Percentiles rank a stretch among this genome's conserved stretches.
Evolutionary conservation across 2,797 vertebrate genomes (phyloP).

Genomic region (Chaenodraco wilsoni): DNA sequence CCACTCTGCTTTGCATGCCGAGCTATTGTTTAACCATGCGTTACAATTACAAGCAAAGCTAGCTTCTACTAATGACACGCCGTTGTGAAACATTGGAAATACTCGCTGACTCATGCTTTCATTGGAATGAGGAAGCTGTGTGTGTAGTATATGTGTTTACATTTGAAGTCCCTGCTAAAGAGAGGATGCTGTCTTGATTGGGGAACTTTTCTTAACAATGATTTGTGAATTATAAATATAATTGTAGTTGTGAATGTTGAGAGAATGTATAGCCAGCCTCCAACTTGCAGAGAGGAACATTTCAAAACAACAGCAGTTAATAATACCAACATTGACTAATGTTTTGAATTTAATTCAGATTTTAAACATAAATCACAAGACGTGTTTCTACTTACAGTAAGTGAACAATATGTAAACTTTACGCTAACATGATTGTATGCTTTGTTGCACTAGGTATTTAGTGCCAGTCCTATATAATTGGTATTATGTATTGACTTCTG

Average conservation of each 20-base stretch:
- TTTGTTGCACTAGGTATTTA: background rate
- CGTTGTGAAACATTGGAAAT: slow-evolving; percentile 44
- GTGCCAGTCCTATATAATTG: background rate
- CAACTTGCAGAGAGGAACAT: too few species aligned
- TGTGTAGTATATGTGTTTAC: slow-evolving; percentile 29
- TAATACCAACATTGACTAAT: too few species aligned
- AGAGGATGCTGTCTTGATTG: background rate
- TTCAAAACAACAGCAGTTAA: too few species aligned
- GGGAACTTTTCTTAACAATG: too few species aligned
- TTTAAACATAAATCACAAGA: too few species aligned
- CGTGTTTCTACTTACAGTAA: too few species aligned
- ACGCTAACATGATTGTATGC: background rate
- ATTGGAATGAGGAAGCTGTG: slow-evolving; percentile 41
- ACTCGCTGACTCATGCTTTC: slow-evolving; percentile 30
- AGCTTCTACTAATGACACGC: slow-evolving; percentile 61
- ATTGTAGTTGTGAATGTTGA: background rate
- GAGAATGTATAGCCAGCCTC: too few species aligned
- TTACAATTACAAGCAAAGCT: slow-evolving; percentile 50
- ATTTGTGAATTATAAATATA: background rate
- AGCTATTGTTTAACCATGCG: slow-evolving; percentile 68
- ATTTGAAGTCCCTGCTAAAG: background rate
- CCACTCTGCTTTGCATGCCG: slow-evolving; percentile 31
- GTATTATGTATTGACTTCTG: background rate
- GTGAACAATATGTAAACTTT: too few species aligned
- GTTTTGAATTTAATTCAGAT: too few species aligned